Base-by-base conservation (phyloP, 2,797 vertebrate species). In the Graptemys geographica region DNA sequence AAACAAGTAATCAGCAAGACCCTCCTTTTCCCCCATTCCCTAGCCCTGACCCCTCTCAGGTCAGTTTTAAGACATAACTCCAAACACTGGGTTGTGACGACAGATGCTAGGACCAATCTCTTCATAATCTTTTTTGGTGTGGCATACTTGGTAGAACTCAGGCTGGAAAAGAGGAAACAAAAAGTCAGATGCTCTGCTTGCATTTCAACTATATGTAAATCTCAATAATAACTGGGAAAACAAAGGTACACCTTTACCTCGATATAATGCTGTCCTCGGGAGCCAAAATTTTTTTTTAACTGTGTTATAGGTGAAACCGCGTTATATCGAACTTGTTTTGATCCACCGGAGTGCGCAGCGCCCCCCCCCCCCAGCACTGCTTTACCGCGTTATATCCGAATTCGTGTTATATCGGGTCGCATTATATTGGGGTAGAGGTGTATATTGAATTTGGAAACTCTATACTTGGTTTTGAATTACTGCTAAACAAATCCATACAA, bases 61-160 rank as follows among this genome's bases (percentile, higher is more conserved):
- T 97, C 98, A 98, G 89, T 92, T 98, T 98, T 99, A 99, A 90
- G 99, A 99, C 99, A 99, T 99, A 97, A 99, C 99, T 96, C 99
- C 99, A 94, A 99, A 99, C 89, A 99, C 99, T 49, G 99, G 99
- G 97, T 99, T 99, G 98, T 99, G 99, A 98, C 99, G 99, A 98
- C 99, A 99, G 98, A 99, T 99, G 98, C 99, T 99, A 91, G 99
- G 99, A 95, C 99, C 99, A 87, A 99, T 99, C 98, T 99, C 99
- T 98, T 99, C 99, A 96, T 99, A 99, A 97, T 99, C 99, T 95
- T 99, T 99, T 98, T 99, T 99, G 98, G 99, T 99, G 98, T 99
- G 99, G 98, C 99, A 99, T 97, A 99, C 99, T 98, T 99, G 99
- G 99, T 99, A 99, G 97, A 99, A 99, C 98, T 99, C 99, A n/a